Evolutionary conservation across 2,888 invertebrate genomes (phyloP).

Genomic region (Drosophila flavopinicola): DNA sequence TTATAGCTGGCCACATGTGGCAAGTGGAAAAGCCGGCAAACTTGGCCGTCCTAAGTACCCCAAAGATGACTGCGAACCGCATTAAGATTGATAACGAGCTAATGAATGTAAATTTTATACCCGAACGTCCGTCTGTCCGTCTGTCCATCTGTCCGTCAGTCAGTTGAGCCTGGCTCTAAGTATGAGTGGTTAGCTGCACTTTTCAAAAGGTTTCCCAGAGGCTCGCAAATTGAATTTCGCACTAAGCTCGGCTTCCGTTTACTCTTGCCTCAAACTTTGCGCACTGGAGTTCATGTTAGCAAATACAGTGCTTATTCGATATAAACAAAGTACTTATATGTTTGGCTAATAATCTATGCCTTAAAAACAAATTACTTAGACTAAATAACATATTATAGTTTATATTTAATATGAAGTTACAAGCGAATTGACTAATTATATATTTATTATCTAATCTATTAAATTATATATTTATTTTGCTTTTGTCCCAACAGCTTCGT

Average conservation of each 20-base stretch:
- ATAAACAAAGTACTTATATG: conserved; percentile 9
- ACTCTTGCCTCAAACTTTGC: conserved; percentile 17
- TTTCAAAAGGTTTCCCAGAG: conserved; percentile 39
- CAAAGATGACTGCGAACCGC: conserved; percentile 54
- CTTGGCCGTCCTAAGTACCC: conserved; percentile 36
- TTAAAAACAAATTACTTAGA: too few relatives aligned
- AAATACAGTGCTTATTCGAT: conserved; percentile 50
- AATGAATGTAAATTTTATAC: conserved; percentile 83
- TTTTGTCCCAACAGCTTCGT: too few relatives aligned
- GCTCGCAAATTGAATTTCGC: conserved; percentile 72
- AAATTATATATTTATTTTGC: too few relatives aligned
- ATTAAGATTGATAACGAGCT: conserved; percentile 82
- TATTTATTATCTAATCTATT: too few relatives aligned
- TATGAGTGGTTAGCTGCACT: conserved; percentile 30
- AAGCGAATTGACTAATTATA: too few relatives aligned
- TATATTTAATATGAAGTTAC: too few relatives aligned
- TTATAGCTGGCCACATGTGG: conserved; percentile 54
- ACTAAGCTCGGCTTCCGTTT: conserved; percentile 75
- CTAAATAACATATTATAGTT: too few relatives aligned
- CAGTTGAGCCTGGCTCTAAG: conserved; percentile 19
- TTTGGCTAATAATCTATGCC: too few relatives aligned
- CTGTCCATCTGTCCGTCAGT: conserved; percentile 27
- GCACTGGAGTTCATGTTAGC: conserved; percentile 30
- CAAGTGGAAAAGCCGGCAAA: conserved; percentile 27
- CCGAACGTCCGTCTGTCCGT: conserved; percentile 26